Conservation (phyloP, 2,797 vertebrate species). For the Argentina silus region DNA sequence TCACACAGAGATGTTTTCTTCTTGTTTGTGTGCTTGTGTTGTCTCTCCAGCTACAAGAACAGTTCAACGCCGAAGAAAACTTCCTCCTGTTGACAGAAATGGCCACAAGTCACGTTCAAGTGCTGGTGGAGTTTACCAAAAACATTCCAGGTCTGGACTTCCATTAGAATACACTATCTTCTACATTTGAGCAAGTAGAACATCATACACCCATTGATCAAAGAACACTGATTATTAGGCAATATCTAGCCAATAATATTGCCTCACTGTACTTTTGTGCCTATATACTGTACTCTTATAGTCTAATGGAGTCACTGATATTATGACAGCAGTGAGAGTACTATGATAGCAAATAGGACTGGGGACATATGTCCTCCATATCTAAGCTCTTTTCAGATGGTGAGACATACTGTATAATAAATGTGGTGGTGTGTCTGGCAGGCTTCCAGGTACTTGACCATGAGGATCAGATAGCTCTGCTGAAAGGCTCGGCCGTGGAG, state of each 20-base stretch:
- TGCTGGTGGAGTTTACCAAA: slow-evolving; percentile 98
- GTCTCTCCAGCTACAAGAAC: slow-evolving; percentile 85
- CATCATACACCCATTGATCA: background rate
- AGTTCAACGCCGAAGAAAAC: slow-evolving; percentile 93
- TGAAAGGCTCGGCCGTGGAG: slow-evolving; percentile 97
- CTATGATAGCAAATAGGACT: background rate
- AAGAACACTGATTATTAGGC: background rate
- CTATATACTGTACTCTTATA: background rate
- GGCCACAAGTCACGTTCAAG: slow-evolving; percentile 96
- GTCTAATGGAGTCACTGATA: background rate
- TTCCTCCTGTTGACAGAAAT: slow-evolving; percentile 97
- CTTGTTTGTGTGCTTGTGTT: slow-evolving; percentile 1
- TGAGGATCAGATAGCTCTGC: slow-evolving; percentile 96
- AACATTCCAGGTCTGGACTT: slow-evolving; percentile 89
- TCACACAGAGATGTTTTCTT: slow-evolving; percentile 1
- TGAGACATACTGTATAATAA: background rate
- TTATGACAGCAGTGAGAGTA: background rate
- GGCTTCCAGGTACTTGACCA: slow-evolving; percentile 95
- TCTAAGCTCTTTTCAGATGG: background rate
- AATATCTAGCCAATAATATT: background rate
- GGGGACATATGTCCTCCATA: background rate
- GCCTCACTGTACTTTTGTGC: background rate
- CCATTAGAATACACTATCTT: background rate
- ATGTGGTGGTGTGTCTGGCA: slow-evolving; percentile 52
- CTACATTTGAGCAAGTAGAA: no score